Evolutionary conservation across 2,888 invertebrate genomes (phyloP).

Genomic region (Vannuccia rotundouncinata): DNA sequence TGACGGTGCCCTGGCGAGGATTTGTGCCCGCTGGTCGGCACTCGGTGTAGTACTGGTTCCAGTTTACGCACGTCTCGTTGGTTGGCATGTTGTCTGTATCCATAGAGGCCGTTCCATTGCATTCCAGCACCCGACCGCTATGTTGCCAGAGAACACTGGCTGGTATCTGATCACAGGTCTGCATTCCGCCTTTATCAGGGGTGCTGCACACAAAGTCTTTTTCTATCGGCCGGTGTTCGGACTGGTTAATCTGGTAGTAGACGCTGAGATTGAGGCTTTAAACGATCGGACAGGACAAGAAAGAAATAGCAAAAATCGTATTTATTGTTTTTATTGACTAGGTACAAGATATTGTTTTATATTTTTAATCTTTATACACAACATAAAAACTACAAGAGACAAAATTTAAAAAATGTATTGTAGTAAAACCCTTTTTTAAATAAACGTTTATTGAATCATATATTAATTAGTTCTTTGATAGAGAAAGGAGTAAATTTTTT

Average conservation of each 20-base stretch:
- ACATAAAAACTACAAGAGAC: too few relatives aligned
- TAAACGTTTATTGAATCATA: too few relatives aligned
- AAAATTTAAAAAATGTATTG: too few relatives aligned
- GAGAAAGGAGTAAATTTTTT: too few relatives aligned
- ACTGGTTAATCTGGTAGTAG: conserved; percentile 45
- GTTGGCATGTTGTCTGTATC: conserved; percentile 60
- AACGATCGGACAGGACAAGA: conserved; percentile 39
- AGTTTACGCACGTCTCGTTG: conserved; percentile 77
- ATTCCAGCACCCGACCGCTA: conserved; percentile 67
- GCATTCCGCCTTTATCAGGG: conserved; percentile 88
- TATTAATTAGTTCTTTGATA: too few relatives aligned
- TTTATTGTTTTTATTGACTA: not conserved
- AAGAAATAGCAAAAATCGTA: not conserved
- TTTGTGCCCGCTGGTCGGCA: conserved; percentile 86
- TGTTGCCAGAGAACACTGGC: conserved; percentile 64
- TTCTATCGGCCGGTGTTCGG: conserved; percentile 44
- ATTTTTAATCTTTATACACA: too few relatives aligned
- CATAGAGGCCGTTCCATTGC: conserved; percentile 67
- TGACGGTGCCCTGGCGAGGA: conserved; percentile 96
- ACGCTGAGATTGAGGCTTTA: conserved; percentile 45
- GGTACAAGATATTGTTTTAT: too few relatives aligned
- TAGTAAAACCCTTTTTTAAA: too few relatives aligned
- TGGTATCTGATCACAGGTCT: conserved; percentile 68
- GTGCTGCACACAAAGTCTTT: conserved; percentile 94
- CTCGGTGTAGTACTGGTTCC: conserved; percentile 95